Evolutionary conservation across 2,113 vertebrate genomes (phyloP).

Genomic region (Okapia johnstoni): DNA sequence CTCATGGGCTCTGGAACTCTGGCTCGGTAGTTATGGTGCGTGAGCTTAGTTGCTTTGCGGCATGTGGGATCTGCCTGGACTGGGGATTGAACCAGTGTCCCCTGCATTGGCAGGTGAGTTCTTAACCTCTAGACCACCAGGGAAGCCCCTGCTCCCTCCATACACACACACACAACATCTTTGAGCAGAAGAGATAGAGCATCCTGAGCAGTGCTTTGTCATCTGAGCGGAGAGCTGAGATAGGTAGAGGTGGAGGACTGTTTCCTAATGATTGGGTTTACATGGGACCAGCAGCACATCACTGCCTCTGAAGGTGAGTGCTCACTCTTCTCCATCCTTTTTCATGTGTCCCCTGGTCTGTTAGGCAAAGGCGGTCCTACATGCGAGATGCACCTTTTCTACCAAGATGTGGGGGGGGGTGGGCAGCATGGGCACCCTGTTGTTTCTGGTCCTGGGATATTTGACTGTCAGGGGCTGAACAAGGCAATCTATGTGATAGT

Average conservation of each 20-base stretch:
- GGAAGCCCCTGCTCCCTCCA: neutral
- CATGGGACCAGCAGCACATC: neutral
- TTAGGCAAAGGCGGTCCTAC: neutral
- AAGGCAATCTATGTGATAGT: neutral
- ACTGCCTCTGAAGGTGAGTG: neutral
- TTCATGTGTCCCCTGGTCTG: neutral
- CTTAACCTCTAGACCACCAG: neutral
- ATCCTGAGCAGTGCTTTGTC: neutral
- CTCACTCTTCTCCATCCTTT: neutral
- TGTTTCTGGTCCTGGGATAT: neutral
- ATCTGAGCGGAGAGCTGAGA: accelerated
- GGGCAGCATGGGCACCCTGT: neutral
- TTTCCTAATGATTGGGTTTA: neutral
- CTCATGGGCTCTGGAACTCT: neutral
- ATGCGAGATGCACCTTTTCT: neutral
- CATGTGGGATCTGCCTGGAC: neutral
- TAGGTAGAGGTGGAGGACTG: neutral
- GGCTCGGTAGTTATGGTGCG: neutral
- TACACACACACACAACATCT: neutral
- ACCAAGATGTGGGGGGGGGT: accelerated
- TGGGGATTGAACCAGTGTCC: neutral
- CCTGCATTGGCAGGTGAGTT: neutral
- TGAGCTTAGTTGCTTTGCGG: neutral
- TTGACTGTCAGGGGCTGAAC: neutral
- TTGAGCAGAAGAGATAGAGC: neutral